Base-by-base conservation (phyloP, 2,113 vertebrate genomes). In the Nipponia nippon region DNA sequence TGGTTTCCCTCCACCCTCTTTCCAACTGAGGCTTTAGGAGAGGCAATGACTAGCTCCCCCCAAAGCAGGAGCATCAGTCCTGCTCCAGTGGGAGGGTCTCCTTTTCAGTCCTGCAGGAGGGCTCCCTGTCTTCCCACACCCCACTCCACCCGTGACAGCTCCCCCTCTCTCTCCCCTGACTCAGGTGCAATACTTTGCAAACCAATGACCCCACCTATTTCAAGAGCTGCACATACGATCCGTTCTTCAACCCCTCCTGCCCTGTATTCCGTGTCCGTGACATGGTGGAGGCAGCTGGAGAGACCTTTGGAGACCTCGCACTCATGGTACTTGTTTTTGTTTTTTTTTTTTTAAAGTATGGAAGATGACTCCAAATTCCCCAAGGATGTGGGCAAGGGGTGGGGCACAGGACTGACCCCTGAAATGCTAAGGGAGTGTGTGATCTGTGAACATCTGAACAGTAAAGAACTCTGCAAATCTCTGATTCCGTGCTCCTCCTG, bases 181-280 rank as follows among this genome's bases (percentile, higher is more conserved):
- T 47, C 85, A 98, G 98, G 78, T 96, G 96, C 87, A 98, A 98
- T 16, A 46, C 87, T 32, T 73, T 98, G 80, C 94, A 97, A 66
- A 98, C 98, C 29, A 90, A 19, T 56, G 97, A 98, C 44, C 42
- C 66, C 36, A 76, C 82, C 83, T 98, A 98, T 69, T 98, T 98
- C 97, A 98, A 98, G 94, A 94, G 58, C 73, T 98, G 98, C 78
- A 95, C 5, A 0, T 98, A 98, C 0, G 78, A 98, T 40, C 91
- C 96, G 0, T 3, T 36, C 36, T 84, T 86, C 66, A 97, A 69
- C 61, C 98, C 98, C 3, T 96, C 30, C 85, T 98, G 98, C 66
- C 98, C 98, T 0, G 52, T 98, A n/a, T 98, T 98, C 91, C 91
- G 91, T 56, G 89, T 98, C 13, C 95, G 86, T 56, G 97, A 98